Conservation (phyloP, 2,797 vertebrate species). For the Artibeus lituratus region DNA sequence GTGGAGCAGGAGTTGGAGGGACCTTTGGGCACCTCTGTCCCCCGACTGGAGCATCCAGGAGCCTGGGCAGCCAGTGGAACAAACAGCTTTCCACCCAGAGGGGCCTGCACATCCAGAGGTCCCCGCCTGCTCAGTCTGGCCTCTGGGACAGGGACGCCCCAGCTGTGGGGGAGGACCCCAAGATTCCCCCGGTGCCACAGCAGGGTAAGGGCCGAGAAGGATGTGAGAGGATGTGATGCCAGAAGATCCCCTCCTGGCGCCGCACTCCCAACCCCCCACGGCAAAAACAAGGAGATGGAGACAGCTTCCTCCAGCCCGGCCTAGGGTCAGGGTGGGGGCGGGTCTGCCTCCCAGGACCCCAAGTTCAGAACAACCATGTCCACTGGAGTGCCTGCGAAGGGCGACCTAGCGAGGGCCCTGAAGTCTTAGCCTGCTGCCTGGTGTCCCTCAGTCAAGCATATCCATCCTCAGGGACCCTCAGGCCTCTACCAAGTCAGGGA, state of each 20-base stretch:
- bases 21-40: not conserved
- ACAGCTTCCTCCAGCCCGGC: not conserved
- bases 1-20: not conserved
- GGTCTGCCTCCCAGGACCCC: not conserved
- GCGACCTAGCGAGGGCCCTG: not conserved
- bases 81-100: not conserved
- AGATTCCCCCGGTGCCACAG: not conserved
- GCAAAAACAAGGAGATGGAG: not conserved
- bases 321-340: not conserved
- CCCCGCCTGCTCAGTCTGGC: not conserved
- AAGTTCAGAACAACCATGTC: not conserved
- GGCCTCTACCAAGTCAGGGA: not conserved
- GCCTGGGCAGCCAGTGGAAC: not conserved
- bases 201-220: not conserved
- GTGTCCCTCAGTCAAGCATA: not conserved
- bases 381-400: not conserved
- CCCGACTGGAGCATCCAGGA: not conserved
- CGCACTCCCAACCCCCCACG: not conserved
- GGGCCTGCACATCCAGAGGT: not conserved
- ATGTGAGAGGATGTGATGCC: accelerated
- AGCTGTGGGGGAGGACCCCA: not conserved
- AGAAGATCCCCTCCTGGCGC: not conserved
- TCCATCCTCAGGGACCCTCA: not conserved
- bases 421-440: not conserved
- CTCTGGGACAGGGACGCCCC: not conserved